Evolutionary conservation across 2,888 invertebrate species (phyloP), one percentile per base, ranked within the genome.

Genomic region (Conistra vaccinii): DNA sequence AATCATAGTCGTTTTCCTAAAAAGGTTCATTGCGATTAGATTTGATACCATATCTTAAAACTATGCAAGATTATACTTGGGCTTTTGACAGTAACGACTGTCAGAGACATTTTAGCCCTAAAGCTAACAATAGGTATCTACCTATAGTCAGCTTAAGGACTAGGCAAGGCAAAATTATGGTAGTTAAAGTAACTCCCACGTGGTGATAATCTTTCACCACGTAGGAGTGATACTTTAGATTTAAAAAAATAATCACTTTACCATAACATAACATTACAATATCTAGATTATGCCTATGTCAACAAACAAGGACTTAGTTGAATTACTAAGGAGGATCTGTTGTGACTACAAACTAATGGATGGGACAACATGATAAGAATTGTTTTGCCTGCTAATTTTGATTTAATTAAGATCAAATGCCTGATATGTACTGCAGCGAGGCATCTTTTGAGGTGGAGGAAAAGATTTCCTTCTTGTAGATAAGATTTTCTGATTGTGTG

Each of bases 331-430:
- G 35, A 67, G 14, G 35, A 57, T 78, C 58, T 67, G 60, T 69
- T 72, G 29, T 63, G n/a, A 57, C 39, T 53, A 12, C 48, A 42
- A 75, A 68, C 45, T 65, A 75, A 82, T 72, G 17, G 53, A 79
- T 69, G 67, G 68, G 45, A 61, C 39, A 57, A 32, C 61, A 29
- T 7, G 57, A 82, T 79, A 65, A 62, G 68, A 58, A 48, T 51
- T 72, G 71, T 76, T 82, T 73, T 63, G 71, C 72, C 63, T 68
- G 63, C 74, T 57, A 73, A 83, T 61, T 73, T 75, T 70, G 73
- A 76, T 81, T 84, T 62, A 66, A 78, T 81, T 81, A 81, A 78
- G 68, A 84, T 84, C 48, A n/a, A 78, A 51, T 29, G 61, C 14
- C 35, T 20, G 69, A 83, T 80, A 62, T n/a, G 48, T 23, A 23